Base-by-base conservation (phyloP, 2,888 invertebrate genomes). In the Dione juno region DNA sequence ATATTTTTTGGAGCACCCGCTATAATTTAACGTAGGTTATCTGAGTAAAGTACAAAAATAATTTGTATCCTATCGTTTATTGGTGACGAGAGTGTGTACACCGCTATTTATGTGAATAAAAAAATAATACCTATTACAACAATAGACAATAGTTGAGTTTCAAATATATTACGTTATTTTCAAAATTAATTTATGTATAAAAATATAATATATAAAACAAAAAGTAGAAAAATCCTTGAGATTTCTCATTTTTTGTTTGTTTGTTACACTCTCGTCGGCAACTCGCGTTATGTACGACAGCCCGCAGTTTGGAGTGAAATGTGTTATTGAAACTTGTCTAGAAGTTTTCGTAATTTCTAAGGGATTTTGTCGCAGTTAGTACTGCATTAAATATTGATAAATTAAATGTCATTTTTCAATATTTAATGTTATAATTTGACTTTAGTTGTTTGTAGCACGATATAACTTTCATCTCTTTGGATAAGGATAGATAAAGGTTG, bases 1-100 rank as follows among this genome's bases (percentile, higher is more conserved):
- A 82, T 91, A 88, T 92, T 87, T 88, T 90, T 91, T 85, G 86
- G 88, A 80, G 86, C 87, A 87, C 87, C 85, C 82, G 80, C 87
- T 86, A 84, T 87, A 84, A 86, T 87, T 88, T 88, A 91, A 86
- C 76, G 81, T 92, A 91, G 84, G 66, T 84, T 87, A 84, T 83
- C 82, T 79, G 82, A 84, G 84, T 80, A 82, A 79, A 89, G 90
- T 90, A 89, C 88, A 90, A 91, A 87, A 79, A 78, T 77, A 73
- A 76, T 78, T 77, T 78, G 75, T 78, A 64, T 45, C 77, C 75
- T 69, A 66, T 61, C 45, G 61, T 61, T 45, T 66, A 64, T 58
- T 61, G 45, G 45, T 45, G 45, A 43, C 61, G 61, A 41, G 45
- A 43, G 45, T 45, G 45, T 61, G 35, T 8, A 21, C 1, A 9